A percentile compares a stretch with the other conserved stretches of the same genome.
Conservation (phyloP, 2,888 invertebrate species). For the Rotaria magnacalcarata region DNA sequence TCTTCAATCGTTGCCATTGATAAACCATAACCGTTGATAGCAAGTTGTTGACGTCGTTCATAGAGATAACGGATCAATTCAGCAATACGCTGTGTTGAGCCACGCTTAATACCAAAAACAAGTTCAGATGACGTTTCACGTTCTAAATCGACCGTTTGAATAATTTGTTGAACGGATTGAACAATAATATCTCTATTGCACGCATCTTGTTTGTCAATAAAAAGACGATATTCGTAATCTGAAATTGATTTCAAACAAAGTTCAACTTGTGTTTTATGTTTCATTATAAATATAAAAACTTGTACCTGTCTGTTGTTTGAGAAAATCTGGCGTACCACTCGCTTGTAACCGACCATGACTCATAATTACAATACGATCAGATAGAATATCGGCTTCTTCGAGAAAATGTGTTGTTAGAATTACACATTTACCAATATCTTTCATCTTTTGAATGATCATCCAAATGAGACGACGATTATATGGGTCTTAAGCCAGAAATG, state of each 20-base stretch:
- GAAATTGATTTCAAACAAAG: no score
- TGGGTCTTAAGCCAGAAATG: background rate
- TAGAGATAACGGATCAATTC: conserved; percentile 33
- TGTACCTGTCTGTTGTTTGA: conserved; percentile 37
- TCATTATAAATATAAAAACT: no score
- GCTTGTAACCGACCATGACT: conserved; percentile 40
- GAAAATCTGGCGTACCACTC: conserved; percentile 38
- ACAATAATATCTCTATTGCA: conserved; percentile 31
- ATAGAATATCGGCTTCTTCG: conserved; percentile 43
- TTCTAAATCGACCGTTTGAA: conserved; percentile 31
- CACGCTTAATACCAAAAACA: conserved; percentile 29
- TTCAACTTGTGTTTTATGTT: no score
- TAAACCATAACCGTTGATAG: conserved; percentile 39
- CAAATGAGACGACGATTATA: no score
- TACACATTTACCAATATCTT: no score
- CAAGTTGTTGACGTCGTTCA: background rate
- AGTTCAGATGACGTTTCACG: conserved; percentile 36
- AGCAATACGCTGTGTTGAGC: background rate
- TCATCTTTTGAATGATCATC: no score
- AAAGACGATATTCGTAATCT: background rate
- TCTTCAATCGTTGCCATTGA: conserved; percentile 42
- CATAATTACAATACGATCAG: conserved; percentile 43
- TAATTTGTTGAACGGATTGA: background rate
- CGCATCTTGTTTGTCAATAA: conserved; percentile 25
- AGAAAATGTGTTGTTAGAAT: background rate